Base-by-base conservation (phyloP, 2,888 invertebrate genomes). In the Salpingus planirostris region DNA sequence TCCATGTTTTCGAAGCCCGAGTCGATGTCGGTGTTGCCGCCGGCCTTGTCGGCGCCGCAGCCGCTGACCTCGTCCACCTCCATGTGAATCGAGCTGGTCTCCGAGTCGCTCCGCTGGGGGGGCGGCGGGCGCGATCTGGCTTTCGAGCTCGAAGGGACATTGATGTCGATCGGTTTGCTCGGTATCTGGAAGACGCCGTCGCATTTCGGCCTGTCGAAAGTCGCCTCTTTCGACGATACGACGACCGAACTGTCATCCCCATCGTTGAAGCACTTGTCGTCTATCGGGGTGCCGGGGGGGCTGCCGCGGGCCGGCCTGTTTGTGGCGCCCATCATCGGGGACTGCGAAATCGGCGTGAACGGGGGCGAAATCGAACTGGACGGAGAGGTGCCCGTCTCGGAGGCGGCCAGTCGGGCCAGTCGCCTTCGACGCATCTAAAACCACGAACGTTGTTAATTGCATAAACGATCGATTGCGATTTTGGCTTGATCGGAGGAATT, bases 1-100 rank as follows among this genome's bases (percentile, higher is more conserved):
- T 83, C 83, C 82, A 83, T 83, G 48, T 77, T 80, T 60, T 83
- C 83, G 51, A 80, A 78, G 11, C 80, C 79, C 4, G 80, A 79
- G 60, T 80, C 80, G 18, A 76, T 75, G 57, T 79, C 80, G 13
- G 69, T 69, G 43, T 66, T 70, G 26, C 60, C 66, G 5, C 52
- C 55, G 31, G 52, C 47, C 62, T 71, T 54, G 59, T 64, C 64
- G 4, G 50, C 57, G n/a, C n/a, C n/a, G 35, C 55, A 57, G 5
- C 57, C 66, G 44, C 61, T 65, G 13, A 54, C 66, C 36, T 74
- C 74, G 47, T 74, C 73, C 12, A 74, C 69, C 49, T 78, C 77
- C 69, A 76, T 76, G 18, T 70, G 70, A 26, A 61, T 64, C 7
- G 65, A 66, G 36, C 65, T 64, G 15, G 60, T 66, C 49, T 59